phyloP scores from a whole-genome alignment of 92 coral and sea anemone species.

The Epizoanthus stellaris region DNA sequence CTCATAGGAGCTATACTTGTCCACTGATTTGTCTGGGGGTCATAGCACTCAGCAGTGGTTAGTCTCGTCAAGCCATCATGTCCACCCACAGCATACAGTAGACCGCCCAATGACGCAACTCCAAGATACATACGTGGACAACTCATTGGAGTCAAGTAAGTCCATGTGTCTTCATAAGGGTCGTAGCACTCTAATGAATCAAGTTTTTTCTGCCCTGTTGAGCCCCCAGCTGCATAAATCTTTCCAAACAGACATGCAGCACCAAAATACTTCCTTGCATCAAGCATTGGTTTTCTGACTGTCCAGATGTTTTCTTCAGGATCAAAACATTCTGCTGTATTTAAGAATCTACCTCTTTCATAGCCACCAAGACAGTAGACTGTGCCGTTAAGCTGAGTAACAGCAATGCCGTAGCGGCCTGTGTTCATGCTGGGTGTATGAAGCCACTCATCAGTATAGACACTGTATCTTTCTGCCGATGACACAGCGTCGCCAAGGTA shows the following conservation, averaged over 20 bases:
- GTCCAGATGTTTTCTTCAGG: constrained; percentile 84
- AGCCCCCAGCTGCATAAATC: constrained; percentile 91
- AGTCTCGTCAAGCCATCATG: constrained; percentile 86
- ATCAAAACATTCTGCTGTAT: constrained; percentile 74
- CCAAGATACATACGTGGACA: constrained; percentile 92
- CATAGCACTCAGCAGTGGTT: constrained; percentile 91
- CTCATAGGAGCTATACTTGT: constrained; percentile 82
- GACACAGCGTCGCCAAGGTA: constrained; percentile 83
- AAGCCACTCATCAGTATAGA: constrained; percentile 93
- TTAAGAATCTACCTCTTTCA: constrained; percentile 74
- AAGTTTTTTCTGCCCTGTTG: constrained; percentile 79
- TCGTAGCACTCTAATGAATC: constrained; percentile 90
- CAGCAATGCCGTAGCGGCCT: constrained; percentile 87
- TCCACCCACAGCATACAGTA: constrained; percentile 95
- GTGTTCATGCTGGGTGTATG: constrained; percentile 74
- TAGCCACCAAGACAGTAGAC: constrained; percentile 96
- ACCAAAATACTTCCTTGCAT: constrained; percentile 91
- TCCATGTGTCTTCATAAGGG: constrained; percentile 78
- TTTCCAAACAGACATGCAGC: constrained; percentile 86
- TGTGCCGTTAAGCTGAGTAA: constrained; percentile 78
- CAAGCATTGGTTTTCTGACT: constrained; percentile 69
- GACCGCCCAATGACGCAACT: constrained; percentile 82
- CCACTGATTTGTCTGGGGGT: constrained; percentile 92
- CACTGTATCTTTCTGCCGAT: constrained; percentile 82
- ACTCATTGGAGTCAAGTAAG: constrained; percentile 71